Evolutionary conservation across 2,113 vertebrate genomes (phyloP).

Genomic region (Colossoma macropomum): DNA sequence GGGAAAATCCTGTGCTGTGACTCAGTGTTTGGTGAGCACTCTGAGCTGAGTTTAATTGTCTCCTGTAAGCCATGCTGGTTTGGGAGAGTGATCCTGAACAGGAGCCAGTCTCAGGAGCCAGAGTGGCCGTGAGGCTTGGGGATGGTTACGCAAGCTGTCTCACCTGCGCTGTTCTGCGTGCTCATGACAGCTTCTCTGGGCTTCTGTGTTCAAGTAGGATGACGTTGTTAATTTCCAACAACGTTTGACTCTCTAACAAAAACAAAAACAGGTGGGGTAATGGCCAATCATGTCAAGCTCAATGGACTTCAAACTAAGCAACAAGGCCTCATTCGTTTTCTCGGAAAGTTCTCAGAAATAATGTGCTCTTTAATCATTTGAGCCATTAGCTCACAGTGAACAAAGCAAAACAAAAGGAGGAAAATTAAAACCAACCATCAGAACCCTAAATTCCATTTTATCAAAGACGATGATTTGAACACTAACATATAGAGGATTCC

Average conservation of each 20-base stretch:
- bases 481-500: too few relatives aligned
- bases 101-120: background rate
- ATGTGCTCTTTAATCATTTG: too few relatives aligned
- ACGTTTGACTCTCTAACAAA: constrained; percentile 5
- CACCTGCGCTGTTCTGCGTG: background rate
- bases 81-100: background rate
- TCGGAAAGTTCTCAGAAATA: background rate
- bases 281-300: background rate
- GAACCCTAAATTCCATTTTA: too few relatives aligned
- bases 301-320: background rate
- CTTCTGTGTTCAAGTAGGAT: constrained; percentile 12
- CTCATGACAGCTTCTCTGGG: constrained; percentile 3
- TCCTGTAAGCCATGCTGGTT: background rate
- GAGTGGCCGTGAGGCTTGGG: background rate
- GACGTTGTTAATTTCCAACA: constrained; percentile 19
- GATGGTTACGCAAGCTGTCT: constrained; percentile 16
- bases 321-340: background rate
- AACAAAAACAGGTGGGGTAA: background rate
- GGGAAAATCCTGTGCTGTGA: constrained; percentile 9
- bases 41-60: constrained; percentile 14
- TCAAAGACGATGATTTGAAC: too few relatives aligned
- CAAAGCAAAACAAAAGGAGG: too few relatives aligned
- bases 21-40: constrained; percentile 1
- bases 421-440: too few relatives aligned
- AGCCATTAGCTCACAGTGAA: too few relatives aligned